A percentile compares a stretch with the other conserved stretches of the same genome.
These are phyloP conservation scores for Urocynchramus pylzowi DNA, from an alignment of 2,113 vertebrate genomes.

Conservation along the genomic window DNA sequence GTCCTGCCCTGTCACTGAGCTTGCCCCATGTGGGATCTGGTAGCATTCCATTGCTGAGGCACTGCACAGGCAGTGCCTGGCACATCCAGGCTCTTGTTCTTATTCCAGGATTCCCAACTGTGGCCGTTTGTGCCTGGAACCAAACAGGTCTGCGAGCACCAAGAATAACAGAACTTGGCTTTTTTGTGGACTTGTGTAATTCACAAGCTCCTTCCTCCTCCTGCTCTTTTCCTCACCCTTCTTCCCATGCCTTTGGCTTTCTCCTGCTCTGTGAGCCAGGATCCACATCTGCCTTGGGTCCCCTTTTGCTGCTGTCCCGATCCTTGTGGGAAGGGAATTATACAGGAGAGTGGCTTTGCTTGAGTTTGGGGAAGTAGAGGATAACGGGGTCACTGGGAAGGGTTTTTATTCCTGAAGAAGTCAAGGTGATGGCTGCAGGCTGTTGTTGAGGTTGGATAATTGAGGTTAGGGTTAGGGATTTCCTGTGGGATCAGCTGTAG, in stretches of 20 bases:
- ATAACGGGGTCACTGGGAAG: fast-evolving
- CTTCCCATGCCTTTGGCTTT: background rate
- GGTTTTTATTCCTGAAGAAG: background rate
- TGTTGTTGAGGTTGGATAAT: background rate
- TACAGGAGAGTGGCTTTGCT: fast-evolving
- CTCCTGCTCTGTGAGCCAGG: fast-evolving
- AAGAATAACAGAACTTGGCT: background rate
- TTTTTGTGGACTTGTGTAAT: background rate
- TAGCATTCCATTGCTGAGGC: background rate
- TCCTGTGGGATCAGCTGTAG: background rate
- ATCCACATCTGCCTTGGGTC: background rate
- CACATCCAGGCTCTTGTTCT: background rate
- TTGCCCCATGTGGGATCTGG: background rate
- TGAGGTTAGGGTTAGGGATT: background rate
- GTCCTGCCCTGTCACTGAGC: fast-evolving
- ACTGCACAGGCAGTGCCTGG: background rate
- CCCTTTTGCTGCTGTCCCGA: background rate
- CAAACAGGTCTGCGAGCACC: fast-evolving
- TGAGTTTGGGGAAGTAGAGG: background rate
- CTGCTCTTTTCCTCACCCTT: background rate
- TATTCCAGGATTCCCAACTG: background rate
- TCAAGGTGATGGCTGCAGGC: too few relatives aligned
- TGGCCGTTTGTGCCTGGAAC: background rate
- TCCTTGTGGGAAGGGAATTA: background rate
- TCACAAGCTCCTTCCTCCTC: background rate